A percentile compares a stretch with the other conserved stretches of the same genome.
Evolutionary conservation across 37 sponge, comb jelly and placozoan genomes (phyloP).

Genomic region (Spongilla lacustris): DNA sequence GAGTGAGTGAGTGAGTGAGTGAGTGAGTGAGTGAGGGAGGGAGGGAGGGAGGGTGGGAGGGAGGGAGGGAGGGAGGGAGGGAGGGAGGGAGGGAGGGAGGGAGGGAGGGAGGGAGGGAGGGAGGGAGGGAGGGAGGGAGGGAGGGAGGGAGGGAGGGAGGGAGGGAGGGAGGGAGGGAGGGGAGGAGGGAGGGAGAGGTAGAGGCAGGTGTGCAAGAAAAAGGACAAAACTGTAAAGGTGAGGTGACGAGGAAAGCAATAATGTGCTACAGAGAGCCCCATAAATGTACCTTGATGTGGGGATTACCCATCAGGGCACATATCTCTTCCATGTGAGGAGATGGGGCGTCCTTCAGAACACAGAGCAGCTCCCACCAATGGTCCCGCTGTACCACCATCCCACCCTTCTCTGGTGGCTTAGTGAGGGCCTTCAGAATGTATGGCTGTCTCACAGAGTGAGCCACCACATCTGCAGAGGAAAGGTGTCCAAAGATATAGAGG

Average conservation of each 20-base stretch:
- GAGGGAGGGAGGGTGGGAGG: too few relatives aligned
- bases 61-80: too few relatives aligned
- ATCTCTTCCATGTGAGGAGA: neutral
- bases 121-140: neutral
- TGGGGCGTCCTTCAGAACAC: conserved; percentile 30
- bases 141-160: neutral
- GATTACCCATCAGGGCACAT: conserved; percentile 4
- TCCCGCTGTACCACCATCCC: neutral
- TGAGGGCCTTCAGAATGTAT: conserved; percentile 28
- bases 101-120: conserved; percentile 4
- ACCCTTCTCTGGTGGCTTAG: conserved; percentile 4
- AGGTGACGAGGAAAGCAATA: too few relatives aligned
- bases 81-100: neutral
- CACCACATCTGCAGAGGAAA: neutral
- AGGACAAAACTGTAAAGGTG: too few relatives aligned
- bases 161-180: neutral
- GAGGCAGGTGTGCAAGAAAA: too few relatives aligned
- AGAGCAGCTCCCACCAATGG: conserved; percentile 79
- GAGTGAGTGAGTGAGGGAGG: too few relatives aligned
- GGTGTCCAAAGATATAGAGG: neutral
- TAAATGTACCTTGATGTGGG: conserved; percentile 10
- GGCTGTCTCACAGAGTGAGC: conserved; percentile 14
- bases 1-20: too few relatives aligned
- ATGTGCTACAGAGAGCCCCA: neutral
- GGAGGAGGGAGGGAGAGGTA: neutral